Conservation (phyloP, 2,797 vertebrate species). For the Pangasius mekongensis region DNA sequence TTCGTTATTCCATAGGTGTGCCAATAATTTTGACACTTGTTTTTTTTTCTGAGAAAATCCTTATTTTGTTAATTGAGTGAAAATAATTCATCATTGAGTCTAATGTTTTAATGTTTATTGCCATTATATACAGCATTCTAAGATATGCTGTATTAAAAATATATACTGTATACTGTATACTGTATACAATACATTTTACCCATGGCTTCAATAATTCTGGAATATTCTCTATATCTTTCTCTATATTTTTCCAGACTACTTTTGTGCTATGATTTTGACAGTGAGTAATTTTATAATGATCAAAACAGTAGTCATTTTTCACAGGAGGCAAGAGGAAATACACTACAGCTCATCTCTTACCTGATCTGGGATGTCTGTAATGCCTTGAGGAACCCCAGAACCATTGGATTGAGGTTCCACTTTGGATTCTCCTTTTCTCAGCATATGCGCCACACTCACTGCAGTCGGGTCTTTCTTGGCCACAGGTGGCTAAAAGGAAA, state of each 20-base stretch:
- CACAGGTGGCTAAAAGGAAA: constrained; percentile 75
- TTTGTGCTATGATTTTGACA: not conserved
- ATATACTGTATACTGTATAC: too few species aligned
- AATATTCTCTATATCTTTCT: not conserved
- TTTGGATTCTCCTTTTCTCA: constrained; percentile 79
- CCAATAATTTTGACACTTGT: not conserved
- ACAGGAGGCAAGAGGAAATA: not conserved
- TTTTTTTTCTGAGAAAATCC: not conserved
- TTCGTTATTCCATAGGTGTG: not conserved
- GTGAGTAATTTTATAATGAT: not conserved
- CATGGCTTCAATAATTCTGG: too few species aligned
- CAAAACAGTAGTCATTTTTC: not conserved
- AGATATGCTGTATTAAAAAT: not conserved
- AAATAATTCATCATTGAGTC: not conserved
- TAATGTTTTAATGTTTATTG: not conserved
- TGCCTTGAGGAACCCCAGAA: constrained; percentile 65
- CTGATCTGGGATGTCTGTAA: constrained; percentile 72
- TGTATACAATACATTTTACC: too few species aligned
- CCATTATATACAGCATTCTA: not conserved
- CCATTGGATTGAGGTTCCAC: constrained; percentile 74
- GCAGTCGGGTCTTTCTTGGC: constrained; percentile 78
- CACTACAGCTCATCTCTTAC: constrained; percentile 61
- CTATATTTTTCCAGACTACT: not conserved
- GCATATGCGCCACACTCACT: constrained; percentile 70
- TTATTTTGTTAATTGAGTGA: not conserved